Evolutionary conservation across 2,113 vertebrate genomes (phyloP), one percentile per base, ranked within the genome.

Genomic region (Heteronetta atricapilla): DNA sequence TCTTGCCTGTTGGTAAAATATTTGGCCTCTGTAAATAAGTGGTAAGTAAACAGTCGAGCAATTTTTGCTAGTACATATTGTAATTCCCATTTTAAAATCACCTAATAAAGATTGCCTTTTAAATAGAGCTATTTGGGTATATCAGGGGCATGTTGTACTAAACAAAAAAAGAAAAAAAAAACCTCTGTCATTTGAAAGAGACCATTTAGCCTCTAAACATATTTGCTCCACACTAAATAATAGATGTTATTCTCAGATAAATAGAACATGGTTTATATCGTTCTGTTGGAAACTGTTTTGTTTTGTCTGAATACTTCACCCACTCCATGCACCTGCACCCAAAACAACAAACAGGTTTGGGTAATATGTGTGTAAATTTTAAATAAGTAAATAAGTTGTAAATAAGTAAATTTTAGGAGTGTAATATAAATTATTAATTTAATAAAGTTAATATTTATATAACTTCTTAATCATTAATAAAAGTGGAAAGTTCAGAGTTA

Each of bases 371-470:
- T 60, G 28, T 50, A 93, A 48, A 48, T 48, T 48, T 48, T 48
- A 48, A 48, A 48, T 48, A 48, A 48, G 46, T 48, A 48, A 48
- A 48, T 22, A 48, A 48, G 46, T 48, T 22, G 46, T 48, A 48
- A 48, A 48, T 48, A 48, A 77, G 83, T 89, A 95, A 86, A 89
- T 96, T 86, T 87, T 60, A 95, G 88, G 46, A 86, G 60, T 94
- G 66, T 69, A n/a, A n/a, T 86, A 94, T 89, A 82, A 94, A 89
- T 92, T 94, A 90, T 75, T 95, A 52, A 90, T 96, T 94, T 86
- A 79, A 85, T 89, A 69, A 92, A 92, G 94, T 96, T 94, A 97
- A 97, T 94, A 67, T 84, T 95, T 92, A 93, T 84, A 46, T 69
- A 73, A 79, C 16, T 29, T 93, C 75, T 90, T 72, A 97, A 96